Evolutionary conservation across 2,888 invertebrate species (phyloP), one percentile per base, ranked within the genome.

Genomic region (Nezara viridula): DNA sequence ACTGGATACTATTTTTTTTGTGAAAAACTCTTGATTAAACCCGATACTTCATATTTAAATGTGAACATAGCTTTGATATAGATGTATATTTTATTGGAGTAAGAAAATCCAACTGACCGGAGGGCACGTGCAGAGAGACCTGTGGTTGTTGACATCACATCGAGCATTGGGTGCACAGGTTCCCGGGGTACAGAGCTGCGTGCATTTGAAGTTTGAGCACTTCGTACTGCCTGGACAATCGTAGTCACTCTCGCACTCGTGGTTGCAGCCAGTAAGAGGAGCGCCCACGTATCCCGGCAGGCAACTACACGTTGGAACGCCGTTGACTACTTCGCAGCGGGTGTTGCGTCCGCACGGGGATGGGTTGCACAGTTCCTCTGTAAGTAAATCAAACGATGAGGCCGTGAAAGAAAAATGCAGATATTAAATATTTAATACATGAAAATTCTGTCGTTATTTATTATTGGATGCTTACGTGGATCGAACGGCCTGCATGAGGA

Each of bases 301-400:
- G 91, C 97, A 98, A 87, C 95, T 95, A 92, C 98, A 98, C 19
- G 96, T 95, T 0, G 97, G 96, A 32, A 96, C 95, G 91, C 95
- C 95, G 92, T 96, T 96, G 81, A 95, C 93, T 19, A 96, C 96
- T 92, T 96, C 96, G 92, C 97, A 97, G 88, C 96, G 95, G 0
- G 97, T 97, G 93, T 97, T 97, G 73, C 92, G 92, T 14, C 97
- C 97, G 91, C 97, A 97, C 0, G 97, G 97, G 90, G 95, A 96
- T 24, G 96, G 97, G 92, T 96, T 96, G 92, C 97, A 97, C 81
- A 96, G 95, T 92, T 97, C 97, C 94, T 96, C 97, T 97, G 93
- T 66, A 92, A 92, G 37, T 14, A 66, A 32, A 73, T 37, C 37
- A 73, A 0, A 37, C 91, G 24, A 27, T 44, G 37, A 73, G 66